These are phyloP conservation scores for Tigriopus japonicus DNA, from an alignment of 1,140 invertebrate species.

Conservation along the genomic window DNA sequence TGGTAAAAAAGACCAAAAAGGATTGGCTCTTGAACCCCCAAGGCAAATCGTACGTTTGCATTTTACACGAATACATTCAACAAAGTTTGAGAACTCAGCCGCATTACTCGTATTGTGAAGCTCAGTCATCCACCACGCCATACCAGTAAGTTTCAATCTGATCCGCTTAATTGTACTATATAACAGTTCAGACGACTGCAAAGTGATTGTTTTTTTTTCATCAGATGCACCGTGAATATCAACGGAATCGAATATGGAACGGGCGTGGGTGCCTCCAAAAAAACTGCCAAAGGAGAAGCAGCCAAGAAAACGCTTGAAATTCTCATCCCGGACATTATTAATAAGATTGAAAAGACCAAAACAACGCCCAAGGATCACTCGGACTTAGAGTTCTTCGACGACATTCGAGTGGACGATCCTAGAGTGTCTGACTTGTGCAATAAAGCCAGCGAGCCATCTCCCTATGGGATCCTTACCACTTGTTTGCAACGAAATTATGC, in stretches of 20 bases:
- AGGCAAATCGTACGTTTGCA: conserved; percentile 42
- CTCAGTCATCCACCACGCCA: conserved; percentile 43
- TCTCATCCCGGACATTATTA: conserved; percentile 78
- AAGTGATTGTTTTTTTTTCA: too few relatives aligned
- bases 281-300: conserved; percentile 80
- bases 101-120: not conserved
- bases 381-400: conserved; percentile 59
- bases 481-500: conserved; percentile 83
- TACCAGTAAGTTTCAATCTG: conserved; percentile 37
- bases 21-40: conserved; percentile 83
- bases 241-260: conserved; percentile 78
- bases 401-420: conserved; percentile 78
- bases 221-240: conserved; percentile 50
- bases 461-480: conserved; percentile 75
- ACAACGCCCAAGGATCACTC: too few relatives aligned
- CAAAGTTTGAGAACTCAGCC: conserved; percentile 45
- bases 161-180: too few relatives aligned
- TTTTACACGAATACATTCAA: conserved; percentile 16
- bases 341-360: conserved; percentile 25
- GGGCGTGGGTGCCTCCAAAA: conserved; percentile 81
- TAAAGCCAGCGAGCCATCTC: conserved; percentile 82
- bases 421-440: conserved; percentile 79
- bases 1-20: conserved; percentile 30
- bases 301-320: conserved; percentile 73
- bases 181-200: too few relatives aligned